A percentile compares a stretch with the other conserved stretches of the same genome.
phyloP scores from a whole-genome alignment of 2,113 vertebrate genomes.

The Formicarius rufipectus region DNA sequence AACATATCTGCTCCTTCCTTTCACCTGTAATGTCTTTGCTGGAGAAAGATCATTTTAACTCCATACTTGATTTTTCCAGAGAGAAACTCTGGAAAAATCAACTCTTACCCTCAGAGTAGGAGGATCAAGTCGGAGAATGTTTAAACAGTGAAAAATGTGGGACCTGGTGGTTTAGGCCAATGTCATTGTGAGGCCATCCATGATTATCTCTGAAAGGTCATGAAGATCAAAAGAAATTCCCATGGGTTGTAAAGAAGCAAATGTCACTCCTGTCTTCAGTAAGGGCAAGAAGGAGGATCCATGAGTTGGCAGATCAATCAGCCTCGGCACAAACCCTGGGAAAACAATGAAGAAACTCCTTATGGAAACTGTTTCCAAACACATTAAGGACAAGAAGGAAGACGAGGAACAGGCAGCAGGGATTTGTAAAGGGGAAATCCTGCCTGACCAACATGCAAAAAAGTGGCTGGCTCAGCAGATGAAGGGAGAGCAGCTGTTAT shows the following conservation, averaged over 20 bases:
- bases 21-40: not conserved
- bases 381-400: not conserved
- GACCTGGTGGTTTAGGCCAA: not conserved
- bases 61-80: not conserved
- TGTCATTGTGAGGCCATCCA: too few species aligned
- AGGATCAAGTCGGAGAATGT: not conserved
- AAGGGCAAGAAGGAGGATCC: not conserved
- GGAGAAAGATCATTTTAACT: not conserved
- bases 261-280: not conserved
- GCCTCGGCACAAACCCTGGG: not conserved
- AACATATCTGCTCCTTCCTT: not conserved
- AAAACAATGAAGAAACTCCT: not conserved
- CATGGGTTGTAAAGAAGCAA: not conserved
- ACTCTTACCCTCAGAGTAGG: not conserved
- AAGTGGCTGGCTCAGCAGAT: not conserved
- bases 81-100: not conserved
- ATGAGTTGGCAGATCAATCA: not conserved
- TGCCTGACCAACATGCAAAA: not conserved
- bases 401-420: not conserved
- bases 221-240: not conserved
- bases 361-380: not conserved
- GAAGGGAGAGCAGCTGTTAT: fast-evolving
- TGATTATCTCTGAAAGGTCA: not conserved
- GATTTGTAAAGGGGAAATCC: not conserved
- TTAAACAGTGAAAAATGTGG: not conserved